Evolutionary conservation across 2,888 invertebrate genomes (phyloP).

Genomic region (Ormyrus pomaceus): DNA sequence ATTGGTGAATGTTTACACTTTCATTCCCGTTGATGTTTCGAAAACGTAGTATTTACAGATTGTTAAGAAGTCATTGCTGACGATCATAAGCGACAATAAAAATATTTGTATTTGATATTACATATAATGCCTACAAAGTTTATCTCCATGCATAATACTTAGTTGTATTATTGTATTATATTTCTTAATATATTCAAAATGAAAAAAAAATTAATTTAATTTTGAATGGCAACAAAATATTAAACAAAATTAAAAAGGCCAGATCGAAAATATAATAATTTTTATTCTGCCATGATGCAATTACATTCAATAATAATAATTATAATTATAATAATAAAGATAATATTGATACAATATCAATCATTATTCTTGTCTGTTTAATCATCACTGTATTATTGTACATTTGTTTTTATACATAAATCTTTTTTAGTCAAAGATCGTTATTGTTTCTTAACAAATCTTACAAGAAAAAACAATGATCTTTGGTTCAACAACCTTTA

Average conservation of each 20-base stretch:
- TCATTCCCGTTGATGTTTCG: conserved; percentile 50
- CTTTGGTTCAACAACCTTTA: conserved; percentile 69
- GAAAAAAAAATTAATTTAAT: conserved; percentile 31
- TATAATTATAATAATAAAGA: conserved; percentile 58
- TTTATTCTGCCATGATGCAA: conserved; percentile 71
- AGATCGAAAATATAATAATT: conserved; percentile 74
- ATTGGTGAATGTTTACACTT: conserved; percentile 51
- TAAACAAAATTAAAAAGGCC: conserved; percentile 60
- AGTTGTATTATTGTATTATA: conserved; percentile 26
- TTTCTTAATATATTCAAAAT: conserved; percentile 21
- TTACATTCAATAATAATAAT: conserved; percentile 71
- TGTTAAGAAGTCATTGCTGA: conserved; percentile 46
- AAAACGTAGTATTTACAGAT: conserved; percentile 54
- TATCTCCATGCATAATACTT: conserved; percentile 41
- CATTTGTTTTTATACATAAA: conserved; percentile 73
- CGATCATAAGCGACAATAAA: conserved; percentile 55
- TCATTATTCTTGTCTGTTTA: conserved; percentile 66
- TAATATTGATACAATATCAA: conserved; percentile 74
- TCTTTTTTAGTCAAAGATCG: conserved; percentile 68
- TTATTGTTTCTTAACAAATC: conserved; percentile 60
- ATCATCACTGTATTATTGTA: conserved; percentile 71
- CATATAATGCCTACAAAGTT: conserved; percentile 44
- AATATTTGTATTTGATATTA: conserved; percentile 52
- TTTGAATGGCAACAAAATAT: conserved; percentile 48
- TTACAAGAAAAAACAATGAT: conserved; percentile 64